A percentile compares a stretch with the other conserved stretches of the same genome.
phyloP scores from a whole-genome alignment of 2,888 invertebrate species.

The Lycophotia porphyrea region DNA sequence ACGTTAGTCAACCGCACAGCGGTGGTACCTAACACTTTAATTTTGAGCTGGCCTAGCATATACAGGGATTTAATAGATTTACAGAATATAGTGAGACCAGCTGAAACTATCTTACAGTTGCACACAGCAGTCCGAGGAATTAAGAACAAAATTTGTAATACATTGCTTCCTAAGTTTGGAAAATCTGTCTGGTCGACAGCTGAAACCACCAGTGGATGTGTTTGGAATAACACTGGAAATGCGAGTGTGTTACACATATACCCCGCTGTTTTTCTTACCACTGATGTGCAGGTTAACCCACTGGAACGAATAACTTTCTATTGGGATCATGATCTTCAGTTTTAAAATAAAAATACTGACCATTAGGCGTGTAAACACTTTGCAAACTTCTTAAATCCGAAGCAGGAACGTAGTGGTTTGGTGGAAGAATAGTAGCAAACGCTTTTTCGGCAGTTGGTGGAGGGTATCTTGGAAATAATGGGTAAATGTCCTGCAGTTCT shows the following conservation, averaged over 20 bases:
- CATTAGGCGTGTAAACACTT: conserved; percentile 47
- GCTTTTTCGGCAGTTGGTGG: conserved; percentile 83
- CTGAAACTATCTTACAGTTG: background rate
- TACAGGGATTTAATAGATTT: background rate
- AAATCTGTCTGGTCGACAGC: background rate
- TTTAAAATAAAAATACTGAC: conserved; percentile 58
- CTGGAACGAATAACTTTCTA: conserved; percentile 47
- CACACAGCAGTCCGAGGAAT: background rate
- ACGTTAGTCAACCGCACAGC: background rate
- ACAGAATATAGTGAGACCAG: background rate
- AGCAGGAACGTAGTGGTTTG: conserved; percentile 68
- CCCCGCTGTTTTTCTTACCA: background rate
- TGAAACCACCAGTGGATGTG: background rate
- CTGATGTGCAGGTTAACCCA: background rate
- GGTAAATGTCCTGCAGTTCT: background rate
- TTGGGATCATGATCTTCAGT: conserved; percentile 11
- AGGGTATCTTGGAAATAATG: background rate
- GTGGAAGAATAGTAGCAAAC: conserved; percentile 78
- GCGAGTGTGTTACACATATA: background rate
- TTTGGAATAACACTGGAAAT: background rate
- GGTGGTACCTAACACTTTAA: background rate
- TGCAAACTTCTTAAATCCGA: conserved; percentile 26
- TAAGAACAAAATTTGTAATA: background rate
- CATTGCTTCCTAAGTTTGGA: background rate
- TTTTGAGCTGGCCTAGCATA: background rate